Evolutionary conservation across 2,113 vertebrate species (phyloP), one percentile per base, ranked within the genome.

Genomic region (Cyprinodon variegatus): DNA sequence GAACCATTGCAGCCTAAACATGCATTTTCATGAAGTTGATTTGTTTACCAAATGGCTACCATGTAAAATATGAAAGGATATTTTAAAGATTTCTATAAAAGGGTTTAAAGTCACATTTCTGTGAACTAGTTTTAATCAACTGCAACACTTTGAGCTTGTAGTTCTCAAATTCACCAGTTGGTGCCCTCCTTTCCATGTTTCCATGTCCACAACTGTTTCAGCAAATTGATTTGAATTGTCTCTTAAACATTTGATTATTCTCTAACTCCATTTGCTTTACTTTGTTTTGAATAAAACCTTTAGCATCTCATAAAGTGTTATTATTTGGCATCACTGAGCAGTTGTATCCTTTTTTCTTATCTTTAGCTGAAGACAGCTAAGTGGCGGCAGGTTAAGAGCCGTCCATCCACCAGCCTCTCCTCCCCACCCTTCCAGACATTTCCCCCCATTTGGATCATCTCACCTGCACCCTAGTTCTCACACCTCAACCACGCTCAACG

Each of bases 101-200:
- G 39, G 15, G 14, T 71, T 46, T 48, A 13, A 60, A 4, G 40
- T 40, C 3, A 72, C 61, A n/a, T 29, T 72, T 11, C 37, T 65
- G 11, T 74, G 77, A 45, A 10, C 62, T 74, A 65, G 65, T 71
- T 72, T 29, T 61, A n/a, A 40, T 36, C 11, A 0, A 22, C 77
- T 76, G 14, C 72, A 57, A 65, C 84, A 84, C 81, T 86, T 90
- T 74, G 75, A 72, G 65, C 81, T 43, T 93, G 94, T 93, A 94
- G 90, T 94, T 91, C 90, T 85, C 74, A 57, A 83, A 85, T 89
- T 69, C 74, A 36, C 93, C 94, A 94, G 94, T 94, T 94, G 92
- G 94, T 93, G 93, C 94, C 93, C 61, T 89, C 87, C 77, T 95
- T 66, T 83, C 74, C 46, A 83, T 80, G 15, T 70, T 85, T 85